Conservation (phyloP, 2,888 invertebrate species). For the Trissolcus japonicus region DNA sequence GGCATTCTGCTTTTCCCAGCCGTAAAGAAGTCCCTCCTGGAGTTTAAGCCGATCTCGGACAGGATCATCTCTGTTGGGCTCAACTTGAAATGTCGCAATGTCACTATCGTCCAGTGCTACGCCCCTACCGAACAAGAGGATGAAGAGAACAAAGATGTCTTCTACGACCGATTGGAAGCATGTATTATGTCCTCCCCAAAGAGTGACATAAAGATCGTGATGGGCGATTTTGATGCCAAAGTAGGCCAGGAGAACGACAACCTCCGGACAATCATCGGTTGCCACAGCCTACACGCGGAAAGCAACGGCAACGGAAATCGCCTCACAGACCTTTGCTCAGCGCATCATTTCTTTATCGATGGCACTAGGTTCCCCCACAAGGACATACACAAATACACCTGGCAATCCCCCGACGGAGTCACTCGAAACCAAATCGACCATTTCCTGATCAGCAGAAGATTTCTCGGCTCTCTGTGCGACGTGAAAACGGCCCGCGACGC, state of each 20-base stretch:
- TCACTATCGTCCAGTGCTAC: slow-evolving; percentile 15
- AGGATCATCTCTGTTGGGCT: slow-evolving; percentile 15
- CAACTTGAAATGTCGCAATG: slow-evolving; percentile 11
- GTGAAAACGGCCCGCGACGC: too few species aligned
- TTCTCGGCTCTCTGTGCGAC: too few species aligned
- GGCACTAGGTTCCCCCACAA: slow-evolving; percentile 25
- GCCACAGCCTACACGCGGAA: slow-evolving; percentile 15
- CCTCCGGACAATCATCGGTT: slow-evolving; percentile 1
- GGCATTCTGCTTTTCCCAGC: slow-evolving; percentile 7
- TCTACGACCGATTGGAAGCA: slow-evolving; percentile 7
- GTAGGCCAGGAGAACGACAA: slow-evolving; percentile 17
- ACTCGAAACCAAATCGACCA: slow-evolving; percentile 34
- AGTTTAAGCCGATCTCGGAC: slow-evolving; percentile 8
- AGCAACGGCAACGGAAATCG: slow-evolving; percentile 27
- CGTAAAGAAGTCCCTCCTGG: slow-evolving; percentile 10
- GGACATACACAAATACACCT: slow-evolving; percentile 31
- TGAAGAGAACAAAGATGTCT: slow-evolving; percentile 10
- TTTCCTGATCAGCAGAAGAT: too few species aligned
- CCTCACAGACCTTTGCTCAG: slow-evolving; percentile 16
- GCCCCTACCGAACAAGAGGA: slow-evolving; percentile 9
- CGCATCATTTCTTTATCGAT: slow-evolving; percentile 23
- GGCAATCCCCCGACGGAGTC: slow-evolving; percentile 17
- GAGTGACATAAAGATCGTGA: slow-evolving; percentile 16
- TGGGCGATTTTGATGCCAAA: slow-evolving; percentile 20
- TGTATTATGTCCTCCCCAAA: slow-evolving; percentile 1